Base-by-base conservation (phyloP, 2,888 invertebrate genomes). In the Achlya flavicornis region DNA sequence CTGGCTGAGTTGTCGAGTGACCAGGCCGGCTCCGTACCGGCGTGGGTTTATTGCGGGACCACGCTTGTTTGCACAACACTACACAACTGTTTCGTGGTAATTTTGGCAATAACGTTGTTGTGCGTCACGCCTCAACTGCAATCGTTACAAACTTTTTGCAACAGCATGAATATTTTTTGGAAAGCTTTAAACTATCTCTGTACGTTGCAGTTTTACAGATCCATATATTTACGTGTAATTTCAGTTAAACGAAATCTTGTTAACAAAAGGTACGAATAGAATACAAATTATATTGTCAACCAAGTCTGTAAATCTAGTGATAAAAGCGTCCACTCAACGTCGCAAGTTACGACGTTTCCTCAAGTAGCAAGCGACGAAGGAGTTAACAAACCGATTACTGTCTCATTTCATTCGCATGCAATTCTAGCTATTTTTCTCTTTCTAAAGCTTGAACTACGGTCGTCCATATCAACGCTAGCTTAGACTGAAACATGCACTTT, bases 31-130 rank as follows among this genome's bases (percentile, higher is more conserved):
- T 68, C 72, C 77, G 73, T 74, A 76, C 72, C 75, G 79, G 77
- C 69, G 73, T 69, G 73, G 80, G 80, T 80, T 89, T 91, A 90
- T 90, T 91, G 88, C 87, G 78, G 76, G 73, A 78, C 79, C 76
- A 78, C 82, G 80, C 81, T 86, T 91, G 84, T 92, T 92, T 92
- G 87, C 81, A 66, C 79, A 86, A 79, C 90, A 90, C 91, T 91
- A 85, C 85, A 89, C 71, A 82, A 85, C 81, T 83, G 87, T 86
- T 86, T 80, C 79, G 78, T 75, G 77, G 78, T 84, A 82, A 90
- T 89, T 90, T 89, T 76, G 88, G 86, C 84, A 86, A 89, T 88
- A 88, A 86, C 80, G 79, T 80, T 82, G 79, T 82, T 81, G 65
- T 33, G 61, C 62, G 65, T 57, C 62, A 62, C 62, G 57, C 57